Conservation (phyloP, 2,888 invertebrate genomes). For the Mechanitis messenoides region DNA sequence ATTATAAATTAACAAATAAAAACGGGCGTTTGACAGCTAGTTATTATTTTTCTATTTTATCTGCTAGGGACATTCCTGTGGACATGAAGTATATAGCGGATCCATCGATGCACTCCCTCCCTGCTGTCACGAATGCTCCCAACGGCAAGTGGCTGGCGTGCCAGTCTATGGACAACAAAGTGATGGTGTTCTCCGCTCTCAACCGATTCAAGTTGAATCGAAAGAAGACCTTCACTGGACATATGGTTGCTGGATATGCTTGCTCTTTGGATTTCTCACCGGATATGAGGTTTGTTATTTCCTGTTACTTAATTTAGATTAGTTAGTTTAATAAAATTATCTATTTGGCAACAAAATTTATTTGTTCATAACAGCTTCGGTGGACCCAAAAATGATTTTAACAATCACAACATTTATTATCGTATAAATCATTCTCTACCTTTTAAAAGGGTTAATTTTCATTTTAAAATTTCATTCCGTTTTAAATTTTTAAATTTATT, state of each 20-base stretch:
- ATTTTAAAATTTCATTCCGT: too few relatives aligned
- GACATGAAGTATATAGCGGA: conserved; percentile 99
- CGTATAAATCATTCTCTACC: too few relatives aligned
- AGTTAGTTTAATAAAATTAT: too few relatives aligned
- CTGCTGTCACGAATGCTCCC: conserved; percentile 94
- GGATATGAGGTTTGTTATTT: conserved; percentile 89
- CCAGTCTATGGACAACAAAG: conserved; percentile 99
- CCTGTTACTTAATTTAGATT: neutral
- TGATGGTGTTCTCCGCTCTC: conserved; percentile 97
- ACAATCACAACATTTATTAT: too few relatives aligned
- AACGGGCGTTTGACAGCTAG: too few relatives aligned
- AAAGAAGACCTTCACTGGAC: conserved; percentile 98
- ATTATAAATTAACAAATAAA: too few relatives aligned
- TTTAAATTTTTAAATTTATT: too few relatives aligned
- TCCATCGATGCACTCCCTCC: conserved; percentile 99
- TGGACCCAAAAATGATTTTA: too few relatives aligned
- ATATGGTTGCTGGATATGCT: conserved; percentile 99
- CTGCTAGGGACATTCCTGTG: conserved; percentile 89
- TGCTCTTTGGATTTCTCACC: conserved; percentile 98
- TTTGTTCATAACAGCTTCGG: too few relatives aligned
- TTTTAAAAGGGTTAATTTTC: too few relatives aligned
- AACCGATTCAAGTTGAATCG: conserved; percentile 98
- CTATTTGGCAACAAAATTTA: neutral
- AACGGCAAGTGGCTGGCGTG: conserved; percentile 99
- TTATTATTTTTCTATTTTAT: too few relatives aligned